phyloP scores from a whole-genome alignment of 2,888 invertebrate species.

The Leptinotarsa haldemani region DNA sequence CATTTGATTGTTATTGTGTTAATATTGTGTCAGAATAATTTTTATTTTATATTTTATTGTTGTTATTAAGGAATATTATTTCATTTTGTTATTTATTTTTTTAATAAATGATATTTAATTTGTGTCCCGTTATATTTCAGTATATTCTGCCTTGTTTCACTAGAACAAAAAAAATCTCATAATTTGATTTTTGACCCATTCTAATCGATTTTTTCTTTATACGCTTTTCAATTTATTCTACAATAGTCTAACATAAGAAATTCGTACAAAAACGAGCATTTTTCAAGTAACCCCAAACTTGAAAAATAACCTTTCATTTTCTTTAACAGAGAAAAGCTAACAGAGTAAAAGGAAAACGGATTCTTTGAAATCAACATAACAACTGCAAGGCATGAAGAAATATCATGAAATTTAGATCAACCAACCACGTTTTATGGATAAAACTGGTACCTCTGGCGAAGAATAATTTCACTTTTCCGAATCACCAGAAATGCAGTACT shows the following conservation, averaged over 20 bases:
- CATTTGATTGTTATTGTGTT: not conserved
- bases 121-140: not conserved
- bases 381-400: not conserved
- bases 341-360: not conserved
- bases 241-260: not conserved
- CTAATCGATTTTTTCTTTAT: not conserved
- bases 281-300: constrained; percentile 16
- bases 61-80: not conserved
- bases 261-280: constrained; percentile 1
- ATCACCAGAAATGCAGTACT: no score
- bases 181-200: not conserved
- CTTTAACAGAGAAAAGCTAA: not conserved
- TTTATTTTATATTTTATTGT: constrained; percentile 14
- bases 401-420: not conserved
- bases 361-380: constrained; percentile 12
- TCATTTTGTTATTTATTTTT: not conserved
- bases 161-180: not conserved
- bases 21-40: constrained; percentile 2
- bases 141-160: constrained; percentile 10
- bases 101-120: not conserved
- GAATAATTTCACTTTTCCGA: no score
- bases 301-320: constrained; percentile 9
- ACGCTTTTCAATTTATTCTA: not conserved
- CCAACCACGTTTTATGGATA: not conserved
- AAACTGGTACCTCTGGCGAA: no score